Conservation (phyloP, 2,797 vertebrate genomes). For the Anguilla pacifica region DNA sequence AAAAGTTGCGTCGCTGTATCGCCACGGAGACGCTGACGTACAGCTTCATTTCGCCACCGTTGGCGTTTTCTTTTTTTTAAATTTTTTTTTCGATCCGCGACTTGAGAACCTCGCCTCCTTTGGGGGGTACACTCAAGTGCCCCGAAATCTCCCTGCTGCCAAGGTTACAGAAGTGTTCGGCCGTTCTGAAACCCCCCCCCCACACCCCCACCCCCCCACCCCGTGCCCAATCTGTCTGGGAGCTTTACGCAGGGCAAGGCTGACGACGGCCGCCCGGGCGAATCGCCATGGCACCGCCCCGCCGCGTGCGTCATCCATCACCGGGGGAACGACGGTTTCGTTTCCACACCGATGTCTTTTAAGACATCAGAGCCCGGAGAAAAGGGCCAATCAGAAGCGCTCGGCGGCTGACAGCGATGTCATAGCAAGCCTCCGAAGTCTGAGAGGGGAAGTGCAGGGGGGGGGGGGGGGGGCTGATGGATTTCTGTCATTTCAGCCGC, state of each 20-base stretch:
- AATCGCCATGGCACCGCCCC: neutral
- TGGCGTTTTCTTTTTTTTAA: neutral
- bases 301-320: neutral
- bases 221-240: neutral
- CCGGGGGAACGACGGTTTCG: neutral
- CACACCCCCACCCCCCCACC: too few species aligned
- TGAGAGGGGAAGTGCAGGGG: neutral
- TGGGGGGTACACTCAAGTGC: neutral
- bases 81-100: neutral
- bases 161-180: neutral
- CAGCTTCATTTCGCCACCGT: neutral
- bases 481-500: neutral
- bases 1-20: slow-evolving; percentile 55
- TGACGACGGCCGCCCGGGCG: too few species aligned
- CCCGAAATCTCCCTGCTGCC: neutral
- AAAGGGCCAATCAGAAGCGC: neutral
- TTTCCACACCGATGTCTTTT: neutral
- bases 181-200: neutral
- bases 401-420: neutral
- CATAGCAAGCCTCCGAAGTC: neutral
- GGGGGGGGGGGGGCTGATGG: neutral
- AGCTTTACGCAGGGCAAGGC: neutral
- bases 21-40: slow-evolving; percentile 32
- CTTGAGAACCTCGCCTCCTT: neutral
- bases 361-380: neutral